These are phyloP conservation scores for Sinhomidia bicolor DNA, from an alignment of 2,888 invertebrate genomes.

Conservation along the genomic window DNA sequence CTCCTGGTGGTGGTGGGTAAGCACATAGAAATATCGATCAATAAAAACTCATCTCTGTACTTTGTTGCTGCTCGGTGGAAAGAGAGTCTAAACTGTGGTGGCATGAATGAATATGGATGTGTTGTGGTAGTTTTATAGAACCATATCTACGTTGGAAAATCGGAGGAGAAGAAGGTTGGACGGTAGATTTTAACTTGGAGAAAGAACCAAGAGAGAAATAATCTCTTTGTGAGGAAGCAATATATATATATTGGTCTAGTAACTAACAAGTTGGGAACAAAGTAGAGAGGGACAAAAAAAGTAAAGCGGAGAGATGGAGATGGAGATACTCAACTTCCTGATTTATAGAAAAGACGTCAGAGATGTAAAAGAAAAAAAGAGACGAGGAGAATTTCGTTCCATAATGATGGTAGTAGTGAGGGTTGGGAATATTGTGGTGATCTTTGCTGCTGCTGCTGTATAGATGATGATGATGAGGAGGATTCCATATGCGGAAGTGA, in stretches of 20 bases:
- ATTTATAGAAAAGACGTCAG: too few relatives aligned
- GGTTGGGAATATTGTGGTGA: too few relatives aligned
- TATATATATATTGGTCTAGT: too few relatives aligned
- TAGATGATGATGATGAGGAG: background rate
- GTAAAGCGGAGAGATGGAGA: background rate
- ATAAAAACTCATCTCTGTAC: constrained; percentile 21
- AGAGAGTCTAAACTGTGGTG: too few relatives aligned
- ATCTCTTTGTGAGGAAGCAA: too few relatives aligned
- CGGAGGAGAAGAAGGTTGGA: background rate
- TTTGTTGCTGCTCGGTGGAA: background rate
- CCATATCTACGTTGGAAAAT: background rate
- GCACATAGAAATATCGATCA: background rate
- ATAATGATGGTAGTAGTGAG: background rate
- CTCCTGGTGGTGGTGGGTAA: too few relatives aligned
- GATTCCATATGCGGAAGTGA: background rate
- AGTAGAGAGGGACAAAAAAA: background rate
- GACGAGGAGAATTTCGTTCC: too few relatives aligned
- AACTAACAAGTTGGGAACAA: too few relatives aligned
- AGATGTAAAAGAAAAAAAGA: too few relatives aligned
- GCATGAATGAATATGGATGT: background rate
- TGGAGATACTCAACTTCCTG: background rate
- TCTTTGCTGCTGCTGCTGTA: background rate
- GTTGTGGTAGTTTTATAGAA: too few relatives aligned
- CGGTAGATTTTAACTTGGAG: too few relatives aligned
- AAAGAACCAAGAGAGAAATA: too few relatives aligned